Base-by-base conservation (phyloP, 2,888 invertebrate genomes). In the Morpho deidamia region DNA sequence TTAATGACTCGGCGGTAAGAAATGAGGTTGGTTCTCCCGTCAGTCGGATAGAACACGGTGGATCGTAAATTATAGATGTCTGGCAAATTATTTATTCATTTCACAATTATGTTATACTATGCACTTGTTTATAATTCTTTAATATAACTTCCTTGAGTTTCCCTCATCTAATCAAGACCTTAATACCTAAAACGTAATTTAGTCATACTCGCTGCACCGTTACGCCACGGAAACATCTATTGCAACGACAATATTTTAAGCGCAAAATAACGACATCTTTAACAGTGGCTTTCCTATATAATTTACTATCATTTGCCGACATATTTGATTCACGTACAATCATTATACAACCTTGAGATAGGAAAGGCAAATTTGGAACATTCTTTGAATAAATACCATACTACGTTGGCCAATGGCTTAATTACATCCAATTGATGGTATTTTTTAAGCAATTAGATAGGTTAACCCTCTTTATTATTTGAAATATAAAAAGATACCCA, bases 321-420 rank as follows among this genome's bases (percentile, higher is more conserved):
- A 32, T 33, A 50, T 56, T 55, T 59, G 55, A 55, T 60, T 60
- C 58, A 60, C 58, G 41, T 55, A 61, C 49, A 56, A 54, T 54
- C 57, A 41, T 53, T 46, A 54, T 43, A 49, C 52, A 63, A 58
- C 66, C 66, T 63, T 66, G 63, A 51, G 52, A 59, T 60, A 53
- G 44, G 63, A 64, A 64, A 63, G 63, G 60, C 48, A 40, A 54
- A 52, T 57, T 51, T 49, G 57, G 53, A 58, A 58, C 53, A 58
- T 51, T 60, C 57, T 55, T 58, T 45, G 58, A 51, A 61, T 52
- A 59, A 51, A 56, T 51, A 51, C 44, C 45, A 37, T 40, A 50
- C 42, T 44, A 38, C 34, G 47, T 62, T 56, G 42, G 41, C 58
- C 37, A 58, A 58, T 51, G 35, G 49, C 33, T 55, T 44, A 46